Percentiles rank a stretch among this genome's conserved stretches.
phyloP scores from a whole-genome alignment of 2,797 vertebrate genomes.

The Mormyrops attenuatus region DNA sequence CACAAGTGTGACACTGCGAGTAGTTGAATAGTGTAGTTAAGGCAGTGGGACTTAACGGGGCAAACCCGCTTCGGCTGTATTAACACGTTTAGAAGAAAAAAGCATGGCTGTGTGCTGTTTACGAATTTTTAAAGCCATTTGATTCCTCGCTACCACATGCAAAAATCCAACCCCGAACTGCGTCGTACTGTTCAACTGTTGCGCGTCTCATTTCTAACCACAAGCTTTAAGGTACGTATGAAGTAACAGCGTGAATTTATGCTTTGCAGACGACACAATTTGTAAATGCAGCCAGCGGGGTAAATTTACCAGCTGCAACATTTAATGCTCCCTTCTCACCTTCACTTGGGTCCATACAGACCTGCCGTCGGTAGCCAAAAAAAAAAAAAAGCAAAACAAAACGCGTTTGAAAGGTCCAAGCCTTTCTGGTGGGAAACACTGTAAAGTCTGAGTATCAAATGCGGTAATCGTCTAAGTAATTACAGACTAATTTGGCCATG shows the following conservation, averaged over 20 bases:
- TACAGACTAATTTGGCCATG: background rate
- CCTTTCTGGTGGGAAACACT: constrained; percentile 13
- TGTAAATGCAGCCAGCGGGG: background rate
- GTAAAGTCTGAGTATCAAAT: background rate
- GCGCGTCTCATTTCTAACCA: background rate
- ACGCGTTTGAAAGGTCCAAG: constrained; percentile 50
- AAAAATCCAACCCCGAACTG: background rate
- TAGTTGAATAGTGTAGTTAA: background rate
- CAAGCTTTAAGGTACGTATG: background rate
- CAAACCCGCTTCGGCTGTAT: background rate
- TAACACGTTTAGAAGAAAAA: background rate
- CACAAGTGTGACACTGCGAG: background rate
- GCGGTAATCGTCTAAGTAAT: background rate
- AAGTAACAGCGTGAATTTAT: background rate
- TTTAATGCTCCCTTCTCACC: constrained; percentile 59
- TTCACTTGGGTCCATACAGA: constrained; percentile 86
- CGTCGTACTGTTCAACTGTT: background rate
- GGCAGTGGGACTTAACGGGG: background rate
- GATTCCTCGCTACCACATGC: background rate
- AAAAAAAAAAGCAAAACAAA: constrained; percentile 54
- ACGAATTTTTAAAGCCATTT: background rate
- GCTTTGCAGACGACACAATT: background rate
- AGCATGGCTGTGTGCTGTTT: background rate
- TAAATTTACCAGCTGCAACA: background rate
- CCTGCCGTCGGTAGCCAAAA: constrained; percentile 66